Evolutionary conservation across 2,113 vertebrate species (phyloP).

Genomic region (Ophthalmolycus amberensis): DNA sequence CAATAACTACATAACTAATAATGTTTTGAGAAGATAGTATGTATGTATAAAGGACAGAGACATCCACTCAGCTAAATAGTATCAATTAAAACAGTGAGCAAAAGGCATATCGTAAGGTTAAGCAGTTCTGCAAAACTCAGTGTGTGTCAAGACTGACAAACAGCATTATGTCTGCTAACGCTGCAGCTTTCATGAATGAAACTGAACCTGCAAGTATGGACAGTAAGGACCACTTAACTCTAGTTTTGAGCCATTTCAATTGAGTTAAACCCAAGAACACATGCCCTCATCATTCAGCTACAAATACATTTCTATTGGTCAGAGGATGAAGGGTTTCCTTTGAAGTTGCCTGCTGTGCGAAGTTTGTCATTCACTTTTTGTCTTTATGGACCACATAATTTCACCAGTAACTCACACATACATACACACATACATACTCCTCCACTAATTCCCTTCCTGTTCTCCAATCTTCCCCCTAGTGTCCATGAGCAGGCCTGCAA

Average conservation of each 20-base stretch:
- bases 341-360: background rate
- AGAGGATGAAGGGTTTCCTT: background rate
- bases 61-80: background rate
- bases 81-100: background rate
- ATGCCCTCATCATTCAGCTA: background rate
- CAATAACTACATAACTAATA: too few relatives aligned
- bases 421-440: background rate
- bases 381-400: background rate
- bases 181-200: too few relatives aligned
- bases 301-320: background rate
- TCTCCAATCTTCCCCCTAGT: slow-evolving; percentile 21
- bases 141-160: too few relatives aligned
- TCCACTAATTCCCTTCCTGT: background rate
- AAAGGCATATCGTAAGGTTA: background rate
- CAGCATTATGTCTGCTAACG: too few relatives aligned
- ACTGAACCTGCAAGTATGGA: too few relatives aligned
- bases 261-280: too few relatives aligned
- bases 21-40: too few relatives aligned
- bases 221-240: too few relatives aligned
- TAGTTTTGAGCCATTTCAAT: too few relatives aligned
- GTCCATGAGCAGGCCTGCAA: background rate
- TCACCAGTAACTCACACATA: background rate
- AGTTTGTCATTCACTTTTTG: background rate
- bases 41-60: background rate
- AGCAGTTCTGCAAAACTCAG: too few relatives aligned